phyloP scores from a whole-genome alignment of 2,113 vertebrate species.

The Puffinus mauretanicus region DNA sequence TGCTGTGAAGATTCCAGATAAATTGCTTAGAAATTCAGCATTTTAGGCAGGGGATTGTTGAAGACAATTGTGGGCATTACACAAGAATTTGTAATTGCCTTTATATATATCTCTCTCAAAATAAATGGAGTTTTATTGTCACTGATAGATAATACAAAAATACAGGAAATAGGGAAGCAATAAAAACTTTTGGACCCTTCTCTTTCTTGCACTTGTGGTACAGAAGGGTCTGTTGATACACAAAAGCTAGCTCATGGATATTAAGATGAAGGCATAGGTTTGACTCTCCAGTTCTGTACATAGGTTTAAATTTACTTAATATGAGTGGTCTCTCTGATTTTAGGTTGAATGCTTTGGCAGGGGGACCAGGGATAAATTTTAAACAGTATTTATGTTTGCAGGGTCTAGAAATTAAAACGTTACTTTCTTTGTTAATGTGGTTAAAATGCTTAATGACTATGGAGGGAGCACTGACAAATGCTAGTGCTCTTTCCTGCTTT shows the following conservation, averaged over 20 bases:
- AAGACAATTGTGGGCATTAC: not conserved
- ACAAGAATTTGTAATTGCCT: not conserved
- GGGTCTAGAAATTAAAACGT: not conserved
- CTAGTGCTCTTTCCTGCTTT: constrained; percentile 7
- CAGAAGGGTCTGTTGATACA: not conserved
- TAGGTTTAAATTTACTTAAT: not conserved
- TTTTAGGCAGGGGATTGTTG: not conserved
- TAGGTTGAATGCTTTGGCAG: not conserved
- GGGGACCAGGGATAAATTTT: not conserved
- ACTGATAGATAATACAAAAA: not conserved
- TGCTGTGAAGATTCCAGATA: not conserved
- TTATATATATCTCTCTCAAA: not conserved
- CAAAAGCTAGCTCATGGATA: not conserved
- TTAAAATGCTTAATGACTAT: not conserved
- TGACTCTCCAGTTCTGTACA: not conserved
- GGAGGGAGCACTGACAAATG: not conserved
- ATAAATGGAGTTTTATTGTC: not conserved
- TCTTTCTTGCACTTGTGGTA: not conserved
- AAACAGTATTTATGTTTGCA: not conserved
- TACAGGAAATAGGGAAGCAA: not conserved
- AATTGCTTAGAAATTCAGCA: not conserved
- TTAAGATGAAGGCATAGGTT: not conserved
- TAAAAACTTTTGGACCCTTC: not conserved
- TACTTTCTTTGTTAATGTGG: not conserved
- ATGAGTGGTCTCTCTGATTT: not conserved